phyloP scores from a whole-genome alignment of 2,113 vertebrate genomes.

The Corynorhinus townsendii region DNA sequence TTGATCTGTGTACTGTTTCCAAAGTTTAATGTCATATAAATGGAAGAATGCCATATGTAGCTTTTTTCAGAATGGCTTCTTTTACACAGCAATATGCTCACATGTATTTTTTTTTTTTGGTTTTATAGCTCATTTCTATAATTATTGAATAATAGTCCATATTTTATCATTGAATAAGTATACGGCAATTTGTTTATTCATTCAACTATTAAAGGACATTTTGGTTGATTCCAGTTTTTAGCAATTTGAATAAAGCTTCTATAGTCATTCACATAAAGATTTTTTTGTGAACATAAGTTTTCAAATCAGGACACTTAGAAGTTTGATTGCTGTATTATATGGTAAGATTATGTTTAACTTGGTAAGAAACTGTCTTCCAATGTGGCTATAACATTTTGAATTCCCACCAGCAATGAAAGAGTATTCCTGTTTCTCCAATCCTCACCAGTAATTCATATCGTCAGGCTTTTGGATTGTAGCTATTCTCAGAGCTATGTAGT shows the following conservation, averaged over 20 bases:
- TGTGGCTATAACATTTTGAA: background rate
- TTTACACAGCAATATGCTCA: background rate
- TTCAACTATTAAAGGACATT: background rate
- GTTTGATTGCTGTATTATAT: background rate
- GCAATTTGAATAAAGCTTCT: background rate
- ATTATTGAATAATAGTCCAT: background rate
- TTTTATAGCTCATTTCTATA: background rate
- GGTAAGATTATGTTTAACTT: background rate
- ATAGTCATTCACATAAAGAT: background rate
- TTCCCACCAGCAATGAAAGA: background rate
- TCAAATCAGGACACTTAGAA: background rate
- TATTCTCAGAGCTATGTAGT: background rate
- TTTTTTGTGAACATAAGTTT: background rate
- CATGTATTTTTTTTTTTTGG: background rate
- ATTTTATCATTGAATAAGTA: background rate
- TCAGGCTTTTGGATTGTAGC: background rate
- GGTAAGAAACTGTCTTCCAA: background rate
- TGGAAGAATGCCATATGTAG: background rate
- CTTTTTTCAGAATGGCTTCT: conserved; percentile 21
- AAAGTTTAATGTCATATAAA: background rate
- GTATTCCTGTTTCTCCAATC: background rate
- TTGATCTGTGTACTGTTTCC: background rate
- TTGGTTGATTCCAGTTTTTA: background rate
- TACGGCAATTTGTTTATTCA: background rate
- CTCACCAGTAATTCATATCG: background rate